Evolutionary conservation across 2,113 vertebrate species (phyloP).

Genomic region (Pelodiscus sinensis): DNA sequence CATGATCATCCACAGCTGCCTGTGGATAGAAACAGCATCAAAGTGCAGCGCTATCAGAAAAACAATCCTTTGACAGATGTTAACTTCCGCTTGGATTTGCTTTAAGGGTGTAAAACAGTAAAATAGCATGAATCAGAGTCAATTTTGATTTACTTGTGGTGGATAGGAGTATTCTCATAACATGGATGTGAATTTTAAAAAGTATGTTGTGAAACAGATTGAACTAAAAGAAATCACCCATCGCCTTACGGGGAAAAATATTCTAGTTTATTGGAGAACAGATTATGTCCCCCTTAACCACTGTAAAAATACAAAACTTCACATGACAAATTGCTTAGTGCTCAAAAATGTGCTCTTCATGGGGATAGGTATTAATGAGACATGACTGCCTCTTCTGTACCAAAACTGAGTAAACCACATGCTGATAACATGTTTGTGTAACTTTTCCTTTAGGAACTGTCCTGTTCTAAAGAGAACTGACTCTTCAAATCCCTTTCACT

Average conservation of each 20-base stretch:
- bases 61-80: neutral
- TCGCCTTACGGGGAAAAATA: neutral
- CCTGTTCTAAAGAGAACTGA: neutral
- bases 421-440: neutral
- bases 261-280: slow-evolving; percentile 53
- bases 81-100: neutral
- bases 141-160: neutral
- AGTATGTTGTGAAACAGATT: neutral
- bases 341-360: neutral
- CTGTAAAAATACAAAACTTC: slow-evolving; percentile 19
- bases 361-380: neutral
- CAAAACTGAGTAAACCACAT: neutral
- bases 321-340: neutral
- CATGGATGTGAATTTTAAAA: neutral
- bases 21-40: neutral
- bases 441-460: neutral
- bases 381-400: neutral
- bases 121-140: neutral
- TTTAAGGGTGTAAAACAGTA: neutral
- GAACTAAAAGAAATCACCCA: neutral
- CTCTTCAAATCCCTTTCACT: neutral
- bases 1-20: neutral
- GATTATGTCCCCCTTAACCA: neutral
- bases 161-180: neutral
- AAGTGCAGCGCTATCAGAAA: neutral